Conservation (phyloP, 2,113 vertebrate species). For the Archocentrus centrarchus region DNA sequence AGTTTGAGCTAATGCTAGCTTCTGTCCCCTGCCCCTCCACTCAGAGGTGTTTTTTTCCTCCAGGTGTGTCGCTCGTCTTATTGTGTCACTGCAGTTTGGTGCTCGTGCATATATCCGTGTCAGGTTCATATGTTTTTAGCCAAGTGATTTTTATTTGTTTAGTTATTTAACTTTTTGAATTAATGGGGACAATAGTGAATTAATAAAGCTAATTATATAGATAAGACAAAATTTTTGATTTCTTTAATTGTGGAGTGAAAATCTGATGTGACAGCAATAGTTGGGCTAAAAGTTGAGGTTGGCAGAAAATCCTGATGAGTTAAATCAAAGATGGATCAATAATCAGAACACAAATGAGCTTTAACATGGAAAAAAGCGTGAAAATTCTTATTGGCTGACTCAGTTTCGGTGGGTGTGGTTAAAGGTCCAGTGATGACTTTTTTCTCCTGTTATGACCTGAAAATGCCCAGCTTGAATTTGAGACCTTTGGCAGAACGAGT, state of each 20-base stretch:
- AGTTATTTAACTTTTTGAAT: too few species aligned
- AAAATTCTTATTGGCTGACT: too few species aligned
- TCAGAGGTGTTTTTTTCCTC: not conserved
- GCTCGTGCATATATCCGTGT: too few species aligned
- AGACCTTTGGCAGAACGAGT: fast-evolving
- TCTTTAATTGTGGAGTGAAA: not conserved
- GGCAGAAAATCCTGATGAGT: not conserved
- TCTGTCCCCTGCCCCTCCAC: not conserved
- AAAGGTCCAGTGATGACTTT: fast-evolving
- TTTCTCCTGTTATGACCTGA: not conserved
- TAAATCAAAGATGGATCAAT: not conserved
- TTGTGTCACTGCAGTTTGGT: too few species aligned
- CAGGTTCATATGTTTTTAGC: too few species aligned
- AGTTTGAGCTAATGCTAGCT: too few species aligned
- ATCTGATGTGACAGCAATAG: not conserved
- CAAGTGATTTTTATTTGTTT: too few species aligned
- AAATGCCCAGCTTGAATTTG: not conserved
- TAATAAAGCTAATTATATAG: too few species aligned
- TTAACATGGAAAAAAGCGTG: fast-evolving
- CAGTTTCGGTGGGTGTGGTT: fast-evolving
- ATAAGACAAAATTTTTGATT: too few species aligned
- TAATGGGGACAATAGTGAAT: too few species aligned
- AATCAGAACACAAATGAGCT: too few species aligned
- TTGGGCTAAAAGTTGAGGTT: too few species aligned
- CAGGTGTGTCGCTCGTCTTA: fast-evolving